phyloP scores from a whole-genome alignment of 2,113 vertebrate species.

The Galemys pyrenaicus region DNA sequence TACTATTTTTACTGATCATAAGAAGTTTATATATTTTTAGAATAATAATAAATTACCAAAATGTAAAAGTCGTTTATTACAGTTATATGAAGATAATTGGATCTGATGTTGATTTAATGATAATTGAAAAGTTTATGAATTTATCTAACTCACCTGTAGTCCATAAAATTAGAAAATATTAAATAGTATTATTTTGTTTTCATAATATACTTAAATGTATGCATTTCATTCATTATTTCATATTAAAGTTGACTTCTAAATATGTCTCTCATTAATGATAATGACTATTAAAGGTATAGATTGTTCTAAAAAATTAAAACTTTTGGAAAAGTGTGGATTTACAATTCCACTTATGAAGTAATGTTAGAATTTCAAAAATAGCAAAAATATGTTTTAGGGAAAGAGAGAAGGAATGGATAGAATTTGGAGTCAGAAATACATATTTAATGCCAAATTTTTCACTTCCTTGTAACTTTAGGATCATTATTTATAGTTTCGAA shows the following conservation, averaged over 20 bases:
- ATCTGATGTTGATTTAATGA: neutral
- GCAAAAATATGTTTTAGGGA: neutral
- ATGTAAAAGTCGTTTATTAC: neutral
- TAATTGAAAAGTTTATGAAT: neutral
- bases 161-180: neutral
- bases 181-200: neutral
- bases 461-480: neutral
- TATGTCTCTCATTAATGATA: neutral
- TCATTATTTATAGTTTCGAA: neutral
- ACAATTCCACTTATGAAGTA: neutral
- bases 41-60: neutral
- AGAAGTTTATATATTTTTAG: neutral
- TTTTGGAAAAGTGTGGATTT: neutral
- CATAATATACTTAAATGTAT: neutral
- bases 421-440: slow-evolving; percentile 16
- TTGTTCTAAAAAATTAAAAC: neutral
- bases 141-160: neutral
- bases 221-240: neutral
- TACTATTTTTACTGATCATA: neutral
- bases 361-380: neutral
- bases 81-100: neutral
- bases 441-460: neutral
- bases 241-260: slow-evolving; percentile 19
- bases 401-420: neutral
- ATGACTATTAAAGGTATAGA: neutral